These are phyloP conservation scores for Oscheius sp. DNA, from an alignment of 2,888 invertebrate genomes.

Conservation along the genomic window DNA sequence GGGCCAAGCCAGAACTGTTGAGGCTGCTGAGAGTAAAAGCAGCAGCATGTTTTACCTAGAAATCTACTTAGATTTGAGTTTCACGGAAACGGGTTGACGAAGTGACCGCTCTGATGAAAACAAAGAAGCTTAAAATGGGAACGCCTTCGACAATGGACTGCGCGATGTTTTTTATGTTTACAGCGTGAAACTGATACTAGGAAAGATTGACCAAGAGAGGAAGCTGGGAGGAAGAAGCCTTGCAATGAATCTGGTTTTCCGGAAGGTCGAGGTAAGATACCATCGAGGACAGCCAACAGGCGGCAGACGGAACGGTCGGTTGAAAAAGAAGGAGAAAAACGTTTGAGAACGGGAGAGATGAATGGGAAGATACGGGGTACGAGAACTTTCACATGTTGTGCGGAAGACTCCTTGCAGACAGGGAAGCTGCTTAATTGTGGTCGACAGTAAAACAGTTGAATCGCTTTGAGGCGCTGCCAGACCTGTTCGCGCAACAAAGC, in stretches of 20 bases:
- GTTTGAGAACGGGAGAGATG: background rate
- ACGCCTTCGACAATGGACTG: constrained; percentile 12
- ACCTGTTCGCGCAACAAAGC: constrained; percentile 26
- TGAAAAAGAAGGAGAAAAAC: background rate
- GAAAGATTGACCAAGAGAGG: background rate
- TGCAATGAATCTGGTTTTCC: constrained; percentile 20
- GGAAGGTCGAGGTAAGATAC: constrained; percentile 28
- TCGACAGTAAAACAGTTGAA: constrained; percentile 28
- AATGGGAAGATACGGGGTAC: background rate
- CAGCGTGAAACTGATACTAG: constrained; percentile 11
- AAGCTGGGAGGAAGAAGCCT: background rate
- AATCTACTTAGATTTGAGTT: background rate
- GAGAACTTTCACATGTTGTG: background rate
- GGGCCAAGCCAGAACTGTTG: constrained; percentile 49
- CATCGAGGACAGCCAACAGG: constrained; percentile 6
- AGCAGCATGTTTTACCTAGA: constrained; percentile 18
- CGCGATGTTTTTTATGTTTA: constrained; percentile 1
- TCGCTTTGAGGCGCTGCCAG: constrained; percentile 6
- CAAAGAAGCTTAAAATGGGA: constrained; percentile 15
- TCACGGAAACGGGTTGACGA: background rate
- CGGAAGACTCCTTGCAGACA: background rate
- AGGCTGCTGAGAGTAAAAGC: constrained; percentile 1
- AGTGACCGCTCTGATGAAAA: constrained; percentile 12
- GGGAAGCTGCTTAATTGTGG: constrained; percentile 19
- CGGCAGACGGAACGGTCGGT: constrained; percentile 14